These are phyloP conservation scores for Habropoda laboriosa DNA, from an alignment of 1,140 invertebrate species.

Conservation along the genomic window DNA sequence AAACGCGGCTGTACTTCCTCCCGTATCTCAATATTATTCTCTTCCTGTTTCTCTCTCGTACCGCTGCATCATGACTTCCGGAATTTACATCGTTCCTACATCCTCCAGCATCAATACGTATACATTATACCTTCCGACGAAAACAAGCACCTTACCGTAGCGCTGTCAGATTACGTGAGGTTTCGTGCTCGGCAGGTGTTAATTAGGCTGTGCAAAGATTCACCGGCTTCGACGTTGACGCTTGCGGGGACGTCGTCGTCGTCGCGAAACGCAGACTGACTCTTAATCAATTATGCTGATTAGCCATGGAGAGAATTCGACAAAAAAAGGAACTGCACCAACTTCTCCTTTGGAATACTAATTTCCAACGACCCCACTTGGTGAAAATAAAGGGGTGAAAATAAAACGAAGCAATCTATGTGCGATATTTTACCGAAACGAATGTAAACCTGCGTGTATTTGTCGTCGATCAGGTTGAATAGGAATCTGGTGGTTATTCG, in stretches of 20 bases:
- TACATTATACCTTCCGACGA: constrained; percentile 20
- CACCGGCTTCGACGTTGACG: background rate
- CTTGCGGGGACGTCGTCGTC: background rate
- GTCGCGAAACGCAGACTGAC: background rate
- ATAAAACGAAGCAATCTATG: background rate
- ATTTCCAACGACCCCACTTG: background rate
- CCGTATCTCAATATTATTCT: constrained; percentile 18
- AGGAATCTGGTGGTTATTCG: background rate
- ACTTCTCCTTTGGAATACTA: background rate
- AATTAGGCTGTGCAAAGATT: constrained; percentile 59
- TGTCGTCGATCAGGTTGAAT: background rate
- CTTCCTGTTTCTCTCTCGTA: constrained; percentile 33
- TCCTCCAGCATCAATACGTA: constrained; percentile 34
- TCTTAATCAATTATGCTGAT: constrained; percentile 63
- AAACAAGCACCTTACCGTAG: constrained; percentile 44
- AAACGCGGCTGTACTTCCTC: background rate
- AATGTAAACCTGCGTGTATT: background rate
- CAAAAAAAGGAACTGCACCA: background rate
- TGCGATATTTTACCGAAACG: background rate
- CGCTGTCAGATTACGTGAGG: constrained; percentile 40
- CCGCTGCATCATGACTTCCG: constrained; percentile 12
- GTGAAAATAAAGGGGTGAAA: too few relatives aligned
- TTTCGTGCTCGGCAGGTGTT: constrained; percentile 47
- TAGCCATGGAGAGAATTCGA: constrained; percentile 2
- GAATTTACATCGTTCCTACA: constrained; percentile 24